Conservation (phyloP, 2,797 vertebrate species). For the Gouania willdenowi region DNA sequence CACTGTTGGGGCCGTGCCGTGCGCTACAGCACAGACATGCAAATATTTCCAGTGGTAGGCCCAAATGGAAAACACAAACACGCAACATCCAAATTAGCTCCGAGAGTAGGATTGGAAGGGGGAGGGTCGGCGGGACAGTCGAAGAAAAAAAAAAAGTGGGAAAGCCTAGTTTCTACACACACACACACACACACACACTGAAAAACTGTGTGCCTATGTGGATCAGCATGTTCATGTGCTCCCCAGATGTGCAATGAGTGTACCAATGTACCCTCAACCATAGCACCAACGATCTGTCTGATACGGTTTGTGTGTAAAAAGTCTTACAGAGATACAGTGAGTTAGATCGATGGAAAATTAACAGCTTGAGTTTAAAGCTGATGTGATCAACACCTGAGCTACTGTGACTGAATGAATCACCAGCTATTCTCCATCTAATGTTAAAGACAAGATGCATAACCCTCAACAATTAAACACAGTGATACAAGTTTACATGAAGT, state of each 20-base stretch:
- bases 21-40: slow-evolving; percentile 77
- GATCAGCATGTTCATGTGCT: slow-evolving; percentile 65
- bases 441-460: slow-evolving; percentile 36
- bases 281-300: slow-evolving; percentile 33
- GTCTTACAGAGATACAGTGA: no score
- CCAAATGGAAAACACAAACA: slow-evolving; percentile 83
- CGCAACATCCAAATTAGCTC: slow-evolving; percentile 78
- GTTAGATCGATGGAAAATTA: slow-evolving; percentile 7
- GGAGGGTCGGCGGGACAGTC: slow-evolving; percentile 17
- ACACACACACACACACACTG: slow-evolving; percentile 30
- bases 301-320: slow-evolving; percentile 20
- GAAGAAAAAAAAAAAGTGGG: slow-evolving; percentile 55
- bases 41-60: slow-evolving; percentile 83
- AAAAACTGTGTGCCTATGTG: slow-evolving; percentile 58
- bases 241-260: slow-evolving; percentile 58
- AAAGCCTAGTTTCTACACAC: slow-evolving; percentile 60
- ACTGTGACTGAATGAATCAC: slow-evolving; percentile 57
- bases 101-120: slow-evolving; percentile 36
- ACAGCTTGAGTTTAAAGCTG: slow-evolving; percentile 17
- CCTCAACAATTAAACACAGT: slow-evolving; percentile 17
- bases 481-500: slow-evolving; percentile 7
- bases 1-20: slow-evolving; percentile 72
- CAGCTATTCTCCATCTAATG: slow-evolving; percentile 49
- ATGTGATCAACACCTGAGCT: slow-evolving; percentile 64
- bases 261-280: slow-evolving; percentile 39